Base-by-base conservation (phyloP, 2,797 vertebrate species). In the Anabas testudineus region DNA sequence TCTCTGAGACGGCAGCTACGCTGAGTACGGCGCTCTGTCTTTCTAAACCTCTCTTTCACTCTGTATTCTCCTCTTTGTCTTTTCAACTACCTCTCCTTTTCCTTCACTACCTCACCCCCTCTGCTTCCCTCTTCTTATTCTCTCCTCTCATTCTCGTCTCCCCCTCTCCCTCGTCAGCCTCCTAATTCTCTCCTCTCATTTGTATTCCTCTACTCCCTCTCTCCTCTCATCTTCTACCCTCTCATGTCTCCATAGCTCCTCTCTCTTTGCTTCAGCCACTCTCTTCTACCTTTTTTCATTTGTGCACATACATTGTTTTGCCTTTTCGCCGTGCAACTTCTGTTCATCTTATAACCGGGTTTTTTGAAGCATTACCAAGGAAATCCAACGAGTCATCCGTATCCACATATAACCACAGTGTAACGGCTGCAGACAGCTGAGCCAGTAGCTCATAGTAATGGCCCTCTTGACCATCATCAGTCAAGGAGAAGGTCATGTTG, bases 401-500 rank as follows among this genome's bases (percentile, higher is more conserved):
- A 32, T 49, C 22, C 55, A 13, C 9, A 18, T 43, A 28, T 58
- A 69, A 74, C 21, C 55, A 47, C 24, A 47, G 54, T 4, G 15
- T 24, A 52, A 26, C 24, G 6, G 19, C 66, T 39, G 60, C 34
- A 19, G 54, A 65, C 41, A 47, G 48, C 81, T 69, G 10, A 69
- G 72, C 68, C 54, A 64, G 66, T 69, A 54, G 68, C 73, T 87
- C 59, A 79, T 59, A 51, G 72, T 79, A 89, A 89, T 55, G 60
- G 67, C 75, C 72, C 73, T 76, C 74, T 32, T 76, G 83, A 78
- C 85, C 84, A 68, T 64, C 83, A 90, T 92, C 83, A 67, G 83
- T 92, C 89, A 92, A 41, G 76, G 73, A 85, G 88, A 91, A 91
- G 90, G 90, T 92, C 89, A 86, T 58, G 76, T 76, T 85, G 88